Conservation (phyloP, 2,113 vertebrate species). For the Rhinogobius similis region DNA sequence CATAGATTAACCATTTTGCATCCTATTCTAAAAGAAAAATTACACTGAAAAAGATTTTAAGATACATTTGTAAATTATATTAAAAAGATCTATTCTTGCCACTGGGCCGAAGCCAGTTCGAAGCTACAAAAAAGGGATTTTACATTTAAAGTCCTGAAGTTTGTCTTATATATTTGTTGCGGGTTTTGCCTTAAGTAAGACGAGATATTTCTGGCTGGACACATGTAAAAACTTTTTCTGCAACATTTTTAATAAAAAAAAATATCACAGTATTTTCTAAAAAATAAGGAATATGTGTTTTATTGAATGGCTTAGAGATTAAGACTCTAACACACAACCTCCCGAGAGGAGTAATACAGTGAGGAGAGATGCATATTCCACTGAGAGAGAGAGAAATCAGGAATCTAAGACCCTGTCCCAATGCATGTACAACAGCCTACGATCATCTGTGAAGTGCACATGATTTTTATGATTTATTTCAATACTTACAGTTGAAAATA, state of each 20-base stretch:
- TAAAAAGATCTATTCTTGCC: constrained; percentile 80
- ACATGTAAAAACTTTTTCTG: constrained; percentile 97
- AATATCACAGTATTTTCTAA: constrained; percentile 99
- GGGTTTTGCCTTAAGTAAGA: constrained; percentile 94
- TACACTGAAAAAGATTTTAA: constrained; percentile 67
- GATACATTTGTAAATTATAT: constrained; percentile 82
- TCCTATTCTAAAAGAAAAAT: constrained; percentile 70
- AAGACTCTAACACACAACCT: no score
- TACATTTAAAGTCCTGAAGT: constrained; percentile 75
- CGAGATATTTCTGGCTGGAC: constrained; percentile 96
- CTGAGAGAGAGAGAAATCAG: no score
- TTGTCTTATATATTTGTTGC: constrained; percentile 86
- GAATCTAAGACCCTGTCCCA: no score
- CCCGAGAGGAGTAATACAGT: no score
- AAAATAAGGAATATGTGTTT: constrained; percentile 44
- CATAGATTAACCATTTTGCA: constrained; percentile 78
- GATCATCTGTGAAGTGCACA: no score
- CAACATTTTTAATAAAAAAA: constrained; percentile 94
- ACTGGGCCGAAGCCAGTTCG: constrained; percentile 80
- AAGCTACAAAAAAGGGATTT: constrained; percentile 80
- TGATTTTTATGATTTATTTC: no score
- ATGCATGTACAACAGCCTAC: no score
- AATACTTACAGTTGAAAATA: no score
- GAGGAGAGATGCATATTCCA: no score
- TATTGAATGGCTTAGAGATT: no score